Evolutionary conservation across 2,113 vertebrate genomes (phyloP), one percentile per base, ranked within the genome.

Genomic region (Lycocorax pyrrhopterus): DNA sequence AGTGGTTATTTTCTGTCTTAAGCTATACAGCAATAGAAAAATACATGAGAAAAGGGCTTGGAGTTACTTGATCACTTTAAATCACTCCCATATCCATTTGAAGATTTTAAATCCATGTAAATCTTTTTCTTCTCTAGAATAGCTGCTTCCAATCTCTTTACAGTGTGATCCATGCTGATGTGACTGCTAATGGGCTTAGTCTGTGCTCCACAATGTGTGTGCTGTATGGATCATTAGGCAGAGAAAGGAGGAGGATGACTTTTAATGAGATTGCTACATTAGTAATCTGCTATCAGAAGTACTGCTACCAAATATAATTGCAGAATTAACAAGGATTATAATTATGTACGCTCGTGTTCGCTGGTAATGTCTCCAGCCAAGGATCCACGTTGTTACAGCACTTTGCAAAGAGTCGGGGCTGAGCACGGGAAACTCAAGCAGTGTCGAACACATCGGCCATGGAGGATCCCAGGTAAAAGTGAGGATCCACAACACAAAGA

Each of bases 251-350:
- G 62, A 96, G 56, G 91, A 68, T 72, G 66, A 78, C 74, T 92
- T 55, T 56, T 96, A 96, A 92, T 69, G 78, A 91, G 63, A 86
- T 94, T 84, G 84, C 53, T 84, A 71, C 67, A 91, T 68, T 72
- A 68, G 84, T 92, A 90, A 88, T 81, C 87, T 92, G 74, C 90
- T 94, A 74, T 83, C 64, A 88, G 72, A 92, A 94, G 85, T 46
- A 74, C 84, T 89, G 60, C 75, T 74, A 86, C 68, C 67, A 79
- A 92, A 94, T 47, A 94, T 46, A 91, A 91, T 80, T 74, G 64
- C 39, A 82, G 80, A 81, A 89, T 92, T 96, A 94, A 72, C 85
- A 79, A 81, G 78, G 78, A 89, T 94, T 93, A 88, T 63, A 89
- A 88, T 81, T 77, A 93, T 67, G 43, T 67, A 83, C 2, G 44